These are phyloP conservation scores for Arrhopalites spinosus DNA, from an alignment of 2,888 invertebrate species.

Conservation along the genomic window DNA sequence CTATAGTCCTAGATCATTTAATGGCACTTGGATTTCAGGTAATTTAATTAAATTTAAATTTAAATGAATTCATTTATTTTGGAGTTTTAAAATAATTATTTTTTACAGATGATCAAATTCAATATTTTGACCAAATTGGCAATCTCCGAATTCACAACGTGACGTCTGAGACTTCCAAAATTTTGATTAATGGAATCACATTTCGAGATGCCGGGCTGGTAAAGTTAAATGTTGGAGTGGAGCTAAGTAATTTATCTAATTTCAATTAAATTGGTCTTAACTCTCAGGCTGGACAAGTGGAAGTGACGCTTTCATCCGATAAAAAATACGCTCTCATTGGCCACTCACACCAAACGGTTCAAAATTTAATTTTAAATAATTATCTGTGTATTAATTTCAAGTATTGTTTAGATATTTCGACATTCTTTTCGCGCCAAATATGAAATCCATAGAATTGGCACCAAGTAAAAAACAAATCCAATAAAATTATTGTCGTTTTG, in stretches of 20 bases:
- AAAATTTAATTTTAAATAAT: not conserved
- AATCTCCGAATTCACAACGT: conserved; percentile 67
- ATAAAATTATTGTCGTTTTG: no score
- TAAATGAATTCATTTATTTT: no score
- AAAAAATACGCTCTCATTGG: conserved; percentile 25
- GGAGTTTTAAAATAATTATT: conserved; percentile 40
- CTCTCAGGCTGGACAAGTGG: conserved; percentile 6
- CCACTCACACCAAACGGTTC: conserved; percentile 25
- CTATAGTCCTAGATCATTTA: conserved; percentile 71
- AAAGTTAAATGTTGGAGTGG: no score
- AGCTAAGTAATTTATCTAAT: no score
- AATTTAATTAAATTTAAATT: conserved; percentile 52
- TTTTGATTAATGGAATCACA: conserved; percentile 63
- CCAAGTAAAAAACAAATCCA: no score
- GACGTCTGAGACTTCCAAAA: conserved; percentile 59
- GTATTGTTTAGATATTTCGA: no score
- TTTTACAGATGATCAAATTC: conserved; percentile 68
- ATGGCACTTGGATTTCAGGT: conserved; percentile 83
- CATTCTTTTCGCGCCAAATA: no score
- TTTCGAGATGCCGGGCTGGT: conserved; percentile 20
- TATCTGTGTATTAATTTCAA: no score
- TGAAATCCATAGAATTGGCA: no score
- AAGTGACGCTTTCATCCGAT: conserved; percentile 28
- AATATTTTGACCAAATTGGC: conserved; percentile 67
- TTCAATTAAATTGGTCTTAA: not conserved